Evolutionary conservation across 2,797 vertebrate species (phyloP).

Genomic region (Lates japonicus): DNA sequence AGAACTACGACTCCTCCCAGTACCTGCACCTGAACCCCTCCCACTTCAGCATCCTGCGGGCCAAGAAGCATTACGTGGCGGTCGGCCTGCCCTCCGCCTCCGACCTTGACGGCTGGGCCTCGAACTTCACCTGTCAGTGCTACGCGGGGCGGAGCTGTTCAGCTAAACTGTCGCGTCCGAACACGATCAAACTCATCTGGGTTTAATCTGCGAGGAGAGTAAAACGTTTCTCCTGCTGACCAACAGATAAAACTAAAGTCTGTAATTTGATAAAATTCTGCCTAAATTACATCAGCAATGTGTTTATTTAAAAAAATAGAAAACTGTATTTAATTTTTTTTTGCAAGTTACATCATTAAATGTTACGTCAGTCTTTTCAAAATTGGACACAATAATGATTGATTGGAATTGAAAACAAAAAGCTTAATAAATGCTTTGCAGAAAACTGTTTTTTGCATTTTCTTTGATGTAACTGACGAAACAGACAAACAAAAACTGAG

Average conservation of each 20-base stretch:
- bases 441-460: neutral
- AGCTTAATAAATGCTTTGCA: slow-evolving; percentile 19
- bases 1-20: slow-evolving; percentile 79
- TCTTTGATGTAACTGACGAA: neutral
- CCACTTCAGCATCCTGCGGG: slow-evolving; percentile 80
- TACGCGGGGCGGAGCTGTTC: slow-evolving; percentile 71
- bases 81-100: slow-evolving; percentile 78
- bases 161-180: slow-evolving; percentile 9
- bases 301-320: neutral
- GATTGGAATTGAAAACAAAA: neutral
- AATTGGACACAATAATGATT: neutral
- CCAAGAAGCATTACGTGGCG: slow-evolving; percentile 74
- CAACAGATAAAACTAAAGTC: neutral
- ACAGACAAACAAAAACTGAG: neutral
- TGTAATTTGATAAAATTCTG: neutral
- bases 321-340: no score
- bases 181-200: slow-evolving; percentile 40
- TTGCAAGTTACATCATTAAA: neutral
- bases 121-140: slow-evolving; percentile 88
- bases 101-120: slow-evolving; percentile 80
- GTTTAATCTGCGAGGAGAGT: slow-evolving; percentile 34
- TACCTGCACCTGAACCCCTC: slow-evolving; percentile 90
- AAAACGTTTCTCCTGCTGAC: neutral
- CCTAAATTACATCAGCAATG: neutral
- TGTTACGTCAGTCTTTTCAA: neutral